A percentile compares a stretch with the other conserved stretches of the same genome.
phyloP scores from a whole-genome alignment of 1,140 invertebrate genomes.

The Trachelipus rathkii region DNA sequence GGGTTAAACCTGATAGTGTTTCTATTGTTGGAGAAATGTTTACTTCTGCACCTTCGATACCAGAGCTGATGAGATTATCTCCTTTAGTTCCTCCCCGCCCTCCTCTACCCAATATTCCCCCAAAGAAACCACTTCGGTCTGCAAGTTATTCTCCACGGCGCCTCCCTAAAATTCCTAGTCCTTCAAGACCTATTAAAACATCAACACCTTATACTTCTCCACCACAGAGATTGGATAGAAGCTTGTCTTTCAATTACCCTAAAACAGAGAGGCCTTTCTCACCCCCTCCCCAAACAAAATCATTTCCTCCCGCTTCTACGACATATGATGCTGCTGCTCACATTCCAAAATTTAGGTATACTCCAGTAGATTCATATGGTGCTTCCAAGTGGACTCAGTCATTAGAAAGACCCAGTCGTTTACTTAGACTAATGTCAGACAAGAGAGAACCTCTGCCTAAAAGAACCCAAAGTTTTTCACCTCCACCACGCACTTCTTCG shows the following conservation, averaged over 20 bases:
- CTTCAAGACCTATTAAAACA: constrained; percentile 31
- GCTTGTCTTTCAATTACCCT: neutral
- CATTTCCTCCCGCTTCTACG: constrained; percentile 6
- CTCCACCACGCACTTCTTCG: constrained; percentile 46
- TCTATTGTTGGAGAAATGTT: constrained; percentile 73
- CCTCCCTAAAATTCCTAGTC: constrained; percentile 28
- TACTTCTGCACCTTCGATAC: constrained; percentile 71
- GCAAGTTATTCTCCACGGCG: constrained; percentile 48
- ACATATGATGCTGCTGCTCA: constrained; percentile 68
- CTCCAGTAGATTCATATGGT: constrained; percentile 54
- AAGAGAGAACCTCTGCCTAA: neutral
- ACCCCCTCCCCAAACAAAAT: neutral
- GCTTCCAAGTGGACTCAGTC: constrained; percentile 39
- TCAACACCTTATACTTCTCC: constrained; percentile 41
- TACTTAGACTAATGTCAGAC: constrained; percentile 46
- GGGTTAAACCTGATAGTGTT: constrained; percentile 50
- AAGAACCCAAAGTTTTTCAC: neutral
- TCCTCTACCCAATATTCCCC: constrained; percentile 56
- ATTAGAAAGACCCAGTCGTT: constrained; percentile 38
- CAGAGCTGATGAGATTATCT: constrained; percentile 69
- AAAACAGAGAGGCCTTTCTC: neutral
- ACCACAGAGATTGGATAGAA: neutral
- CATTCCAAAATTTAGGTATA: constrained; percentile 69
- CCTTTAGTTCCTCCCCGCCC: constrained; percentile 71
- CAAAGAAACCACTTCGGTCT: constrained; percentile 58